Conservation (phyloP, 2,113 vertebrate species). For the Cyanoramphus novaezelandiae region DNA sequence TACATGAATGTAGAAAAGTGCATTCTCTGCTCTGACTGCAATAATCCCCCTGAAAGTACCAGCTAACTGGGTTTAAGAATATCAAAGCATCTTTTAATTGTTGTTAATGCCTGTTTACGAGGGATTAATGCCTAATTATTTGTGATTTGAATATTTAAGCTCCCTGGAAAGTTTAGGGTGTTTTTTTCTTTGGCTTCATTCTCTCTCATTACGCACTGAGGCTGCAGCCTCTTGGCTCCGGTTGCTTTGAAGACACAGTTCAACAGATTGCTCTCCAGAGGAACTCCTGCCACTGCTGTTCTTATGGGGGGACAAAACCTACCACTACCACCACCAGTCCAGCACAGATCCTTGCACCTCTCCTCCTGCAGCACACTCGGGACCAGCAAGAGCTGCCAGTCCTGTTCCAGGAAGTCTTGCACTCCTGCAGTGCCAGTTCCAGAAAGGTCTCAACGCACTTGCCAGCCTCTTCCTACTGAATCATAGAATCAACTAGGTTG, state of each 20-base stretch:
- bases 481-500: neutral
- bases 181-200: neutral
- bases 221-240: neutral
- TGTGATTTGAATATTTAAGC: slow-evolving; percentile 31
- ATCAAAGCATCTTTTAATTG: slow-evolving; percentile 29
- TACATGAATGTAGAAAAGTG: neutral
- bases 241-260: neutral
- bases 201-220: neutral
- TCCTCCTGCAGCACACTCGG: neutral
- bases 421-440: neutral
- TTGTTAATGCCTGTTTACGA: neutral
- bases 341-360: neutral
- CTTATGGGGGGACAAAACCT: neutral
- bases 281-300: neutral
- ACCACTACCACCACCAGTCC: neutral
- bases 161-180: neutral
- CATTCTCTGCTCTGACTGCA: neutral
- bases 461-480: neutral
- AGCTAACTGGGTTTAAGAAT: slow-evolving; percentile 5
- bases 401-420: neutral
- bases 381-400: fast-evolving
- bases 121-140: slow-evolving; percentile 32
- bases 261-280: slow-evolving; percentile 36
- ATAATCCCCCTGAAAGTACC: neutral
- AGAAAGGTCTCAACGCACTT: slow-evolving; percentile 7